Evolutionary conservation across 2,113 vertebrate genomes (phyloP).

Genomic region (Bostrychus sinensis): DNA sequence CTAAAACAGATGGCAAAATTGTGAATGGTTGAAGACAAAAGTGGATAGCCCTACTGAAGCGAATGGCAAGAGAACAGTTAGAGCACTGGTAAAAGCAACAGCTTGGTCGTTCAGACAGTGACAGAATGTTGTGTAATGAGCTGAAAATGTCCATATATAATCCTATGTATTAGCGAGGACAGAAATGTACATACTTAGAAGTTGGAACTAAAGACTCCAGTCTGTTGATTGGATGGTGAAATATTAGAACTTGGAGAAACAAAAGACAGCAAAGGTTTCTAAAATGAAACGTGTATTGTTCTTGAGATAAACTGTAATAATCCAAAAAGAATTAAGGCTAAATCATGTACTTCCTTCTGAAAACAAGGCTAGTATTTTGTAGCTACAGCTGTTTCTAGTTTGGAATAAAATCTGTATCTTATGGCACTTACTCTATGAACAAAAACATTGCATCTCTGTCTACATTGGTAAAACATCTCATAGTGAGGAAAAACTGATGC

Average conservation of each 20-base stretch:
- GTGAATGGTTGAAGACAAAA: background rate
- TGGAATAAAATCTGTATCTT: background rate
- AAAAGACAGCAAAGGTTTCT: background rate
- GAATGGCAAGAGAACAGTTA: background rate
- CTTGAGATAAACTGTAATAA: background rate
- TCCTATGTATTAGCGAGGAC: too few relatives aligned
- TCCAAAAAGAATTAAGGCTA: background rate
- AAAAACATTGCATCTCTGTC: background rate
- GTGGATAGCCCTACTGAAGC: background rate
- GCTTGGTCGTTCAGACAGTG: background rate
- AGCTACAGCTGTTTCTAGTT: background rate
- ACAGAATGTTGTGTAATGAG: constrained; percentile 2
- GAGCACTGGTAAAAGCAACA: background rate
- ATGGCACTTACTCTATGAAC: background rate
- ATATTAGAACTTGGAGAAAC: too few relatives aligned
- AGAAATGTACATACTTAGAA: too few relatives aligned
- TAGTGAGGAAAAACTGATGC: too few relatives aligned
- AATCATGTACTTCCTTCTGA: background rate
- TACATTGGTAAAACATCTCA: background rate
- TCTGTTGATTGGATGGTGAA: too few relatives aligned
- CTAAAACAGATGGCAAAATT: background rate
- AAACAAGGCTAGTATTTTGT: constrained; percentile 6
- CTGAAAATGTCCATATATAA: background rate
- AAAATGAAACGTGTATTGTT: too few relatives aligned
- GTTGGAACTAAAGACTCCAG: too few relatives aligned